Evolutionary conservation across 2,888 invertebrate genomes (phyloP), one percentile per base, ranked within the genome.

Genomic region (Epicampocera succincta): DNA sequence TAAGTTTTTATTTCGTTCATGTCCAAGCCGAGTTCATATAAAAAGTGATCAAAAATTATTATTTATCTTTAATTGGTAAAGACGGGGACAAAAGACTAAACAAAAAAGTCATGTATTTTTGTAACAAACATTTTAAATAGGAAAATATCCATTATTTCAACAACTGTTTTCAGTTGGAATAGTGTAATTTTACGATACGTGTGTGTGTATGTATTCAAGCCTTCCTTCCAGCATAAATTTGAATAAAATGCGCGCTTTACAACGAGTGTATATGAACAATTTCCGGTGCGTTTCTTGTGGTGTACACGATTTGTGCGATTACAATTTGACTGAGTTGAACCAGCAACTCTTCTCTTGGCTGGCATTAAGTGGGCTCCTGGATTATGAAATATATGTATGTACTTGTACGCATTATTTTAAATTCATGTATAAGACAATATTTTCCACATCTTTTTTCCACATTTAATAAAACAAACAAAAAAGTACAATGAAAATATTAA

Each of bases 271-370:
- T 87, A 89, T 88, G 85, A 89, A 85, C 85, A 86, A 84, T 89
- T 88, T 88, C 88, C 88, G 88, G 88, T 88, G 88, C 87, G 86
- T 86, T 52, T 60, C 15, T 61, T 48, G n/a, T 21, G 21, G n/a
- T 48, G 8, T 33, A 44, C 44, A 73, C 52, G 52, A 33, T 56
- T 56, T 69, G 44, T 33, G 29, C 19, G 54, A 63, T 0, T 44
- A 3, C 29, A 48, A 25, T n/a, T 40, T 54, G 42, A 12, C n/a
- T 19, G 15, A 8, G 17, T 50, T 9, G 48, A 13, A n/a, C 46
- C 58, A 15, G 8, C 33, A 48, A 38, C 38, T 48, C 69, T 48
- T 15, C 25, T 61, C 29, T n/a, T 54, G 25, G 12, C n/a, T 21
- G 17, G 15, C 8, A 17, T 12, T 25, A 15, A 11, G 33, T 33